Evolutionary conservation across 2,888 invertebrate species (phyloP).

Genomic region (Tetranychus truncatus): DNA sequence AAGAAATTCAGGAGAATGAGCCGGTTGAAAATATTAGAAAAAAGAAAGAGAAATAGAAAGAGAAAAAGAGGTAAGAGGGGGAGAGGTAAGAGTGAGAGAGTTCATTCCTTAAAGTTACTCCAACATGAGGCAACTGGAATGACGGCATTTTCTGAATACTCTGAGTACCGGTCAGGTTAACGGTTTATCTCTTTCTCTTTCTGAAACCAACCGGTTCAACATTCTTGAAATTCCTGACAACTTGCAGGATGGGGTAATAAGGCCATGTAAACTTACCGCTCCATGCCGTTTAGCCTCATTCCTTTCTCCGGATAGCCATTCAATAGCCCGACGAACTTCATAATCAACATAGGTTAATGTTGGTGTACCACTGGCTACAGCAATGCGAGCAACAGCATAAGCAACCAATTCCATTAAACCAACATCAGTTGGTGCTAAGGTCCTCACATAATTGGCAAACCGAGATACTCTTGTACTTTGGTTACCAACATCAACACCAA

Average conservation of each 20-base stretch:
- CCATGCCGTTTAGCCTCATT: conserved; percentile 79
- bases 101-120: not conserved
- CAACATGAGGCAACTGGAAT: not conserved
- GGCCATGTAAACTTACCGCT: conserved; percentile 37
- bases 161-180: not conserved
- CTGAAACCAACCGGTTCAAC: not conserved
- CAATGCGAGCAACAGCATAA: conserved; percentile 78
- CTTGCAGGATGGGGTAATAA: not conserved
- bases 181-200: not conserved
- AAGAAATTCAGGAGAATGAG: not conserved
- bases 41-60: not conserved
- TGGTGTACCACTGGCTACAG: conserved; percentile 60
- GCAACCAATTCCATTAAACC: conserved; percentile 90
- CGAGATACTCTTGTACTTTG: conserved; percentile 71
- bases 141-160: not conserved
- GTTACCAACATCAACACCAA: conserved; percentile 79
- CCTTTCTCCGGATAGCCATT: conserved; percentile 76
- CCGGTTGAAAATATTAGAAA: not conserved
- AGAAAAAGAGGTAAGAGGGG: not conserved
- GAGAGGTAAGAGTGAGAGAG: not conserved
- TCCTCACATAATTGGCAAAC: conserved; percentile 78
- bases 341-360: conserved; percentile 94
- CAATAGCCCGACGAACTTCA: conserved; percentile 84
- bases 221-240: not conserved
- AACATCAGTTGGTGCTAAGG: conserved; percentile 63